Percentiles rank a stretch among this genome's conserved stretches.
Conservation (phyloP, 2,888 invertebrate genomes). For the Alloplasta piceator region DNA sequence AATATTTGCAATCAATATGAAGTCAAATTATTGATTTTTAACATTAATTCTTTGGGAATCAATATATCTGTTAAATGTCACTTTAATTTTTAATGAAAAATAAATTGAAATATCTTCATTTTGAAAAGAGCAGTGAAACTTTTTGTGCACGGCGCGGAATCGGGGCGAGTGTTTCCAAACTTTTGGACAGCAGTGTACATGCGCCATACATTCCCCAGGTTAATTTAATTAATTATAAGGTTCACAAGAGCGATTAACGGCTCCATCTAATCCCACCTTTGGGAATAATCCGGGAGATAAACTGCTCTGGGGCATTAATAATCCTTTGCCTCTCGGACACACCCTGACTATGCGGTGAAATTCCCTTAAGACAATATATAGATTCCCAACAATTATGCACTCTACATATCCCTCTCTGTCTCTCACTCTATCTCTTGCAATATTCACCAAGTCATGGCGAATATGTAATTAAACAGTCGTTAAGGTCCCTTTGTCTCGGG, state of each 20-base stretch:
- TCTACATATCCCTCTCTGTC: too few relatives aligned
- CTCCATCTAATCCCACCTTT: constrained; percentile 54
- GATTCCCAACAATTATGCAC: constrained; percentile 18
- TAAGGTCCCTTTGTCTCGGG: constrained; percentile 42
- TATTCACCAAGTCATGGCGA: constrained; percentile 38
- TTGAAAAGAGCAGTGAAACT: too few relatives aligned
- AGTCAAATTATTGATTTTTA: too few relatives aligned
- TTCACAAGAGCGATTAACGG: constrained; percentile 52
- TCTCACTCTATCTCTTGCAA: too few relatives aligned
- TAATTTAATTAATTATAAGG: constrained; percentile 62
- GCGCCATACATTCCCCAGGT: constrained; percentile 30
- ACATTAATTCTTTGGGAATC: too few relatives aligned
- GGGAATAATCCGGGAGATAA: constrained; percentile 48
- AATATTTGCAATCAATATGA: too few relatives aligned
- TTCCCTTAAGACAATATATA: constrained; percentile 49
- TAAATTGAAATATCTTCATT: too few relatives aligned
- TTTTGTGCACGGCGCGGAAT: too few relatives aligned
- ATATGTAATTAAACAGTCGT: constrained; percentile 53
- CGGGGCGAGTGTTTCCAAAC: too few relatives aligned
- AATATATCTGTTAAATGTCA: too few relatives aligned
- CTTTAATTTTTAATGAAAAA: too few relatives aligned
- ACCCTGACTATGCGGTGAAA: constrained; percentile 45
- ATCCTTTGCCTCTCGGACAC: constrained; percentile 57
- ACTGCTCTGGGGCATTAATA: constrained; percentile 56
- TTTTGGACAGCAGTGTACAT: too few relatives aligned